Base-by-base conservation (phyloP, 1,140 invertebrate species). In the Brachionus plicatilis region DNA sequence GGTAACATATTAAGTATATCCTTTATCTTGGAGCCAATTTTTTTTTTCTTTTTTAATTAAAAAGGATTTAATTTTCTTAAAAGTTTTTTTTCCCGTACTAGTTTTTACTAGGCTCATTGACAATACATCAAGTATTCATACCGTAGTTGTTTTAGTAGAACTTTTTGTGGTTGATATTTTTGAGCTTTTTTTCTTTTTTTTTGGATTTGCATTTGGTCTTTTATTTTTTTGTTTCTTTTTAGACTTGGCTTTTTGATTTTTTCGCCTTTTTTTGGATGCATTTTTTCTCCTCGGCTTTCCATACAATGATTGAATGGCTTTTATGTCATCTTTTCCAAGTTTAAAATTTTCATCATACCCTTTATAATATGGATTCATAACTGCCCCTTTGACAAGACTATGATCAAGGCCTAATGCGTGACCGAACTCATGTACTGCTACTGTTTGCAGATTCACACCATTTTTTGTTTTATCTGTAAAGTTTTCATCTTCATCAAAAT, bases 341-440 rank as follows among this genome's bases (percentile, higher is more conserved):
- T 86, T 68, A 68, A 86, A 87, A 66, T 86, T 85, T 33, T 85
- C 83, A 9, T 84, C 80, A 70, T 45, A 83, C 3, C 53, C 70
- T 20, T 41, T 7, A 53, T 91, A 91, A 85, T 88, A 91, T 0
- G 90, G 90, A 84, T 87, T 89, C 90, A 91, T 91, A 3, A 91
- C 85, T 1, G 90, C 87, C 4, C 86, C 88, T 53, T 87, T 68
- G 17, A 88, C 88, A 43, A 87, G 85, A 7, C 88, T 89, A 86
- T 91, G 90, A 33, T 88, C 88, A 29, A 91, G 87, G 5, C 90
- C 90, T 17, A 91, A 84, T 14, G 90, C 88, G 85, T 91, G 90
- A 11, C 90, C 90, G 56, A 91, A 88, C 70, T 91, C 90, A 86
- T 91, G 90, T 1, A 87, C 87, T 7, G 89, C 90, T 6, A 90